phyloP scores from a whole-genome alignment of 2,113 vertebrate species.

The Coptodon bakossiorum region DNA sequence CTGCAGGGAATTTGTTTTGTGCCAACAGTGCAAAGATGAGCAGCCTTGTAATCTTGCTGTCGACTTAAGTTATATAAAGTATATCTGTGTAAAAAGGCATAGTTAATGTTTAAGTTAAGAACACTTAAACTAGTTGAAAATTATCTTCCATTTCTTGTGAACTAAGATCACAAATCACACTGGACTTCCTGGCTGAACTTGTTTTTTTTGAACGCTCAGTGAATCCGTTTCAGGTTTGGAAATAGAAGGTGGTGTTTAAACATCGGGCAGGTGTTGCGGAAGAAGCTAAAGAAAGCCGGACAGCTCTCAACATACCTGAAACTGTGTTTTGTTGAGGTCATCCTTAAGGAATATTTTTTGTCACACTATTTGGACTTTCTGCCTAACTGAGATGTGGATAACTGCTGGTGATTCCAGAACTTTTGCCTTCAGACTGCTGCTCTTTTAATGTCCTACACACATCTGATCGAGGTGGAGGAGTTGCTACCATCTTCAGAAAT shows the following conservation, averaged over 20 bases:
- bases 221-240: not conserved
- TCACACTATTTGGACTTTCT: too few relatives aligned
- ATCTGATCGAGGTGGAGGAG: too few relatives aligned
- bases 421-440: too few relatives aligned
- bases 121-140: not conserved
- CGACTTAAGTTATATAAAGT: accelerated
- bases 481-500: too few relatives aligned
- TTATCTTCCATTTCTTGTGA: not conserved
- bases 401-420: too few relatives aligned
- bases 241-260: not conserved
- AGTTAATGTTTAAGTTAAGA: not conserved
- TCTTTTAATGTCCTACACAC: too few relatives aligned
- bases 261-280: accelerated
- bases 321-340: not conserved
- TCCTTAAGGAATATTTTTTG: not conserved
- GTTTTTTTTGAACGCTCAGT: not conserved
- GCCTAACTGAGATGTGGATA: too few relatives aligned
- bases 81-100: not conserved
- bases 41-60: not conserved
- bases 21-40: not conserved
- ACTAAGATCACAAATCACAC: not conserved
- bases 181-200: not conserved
- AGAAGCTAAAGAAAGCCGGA: not conserved
- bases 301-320: not conserved
- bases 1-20: not conserved